Evolutionary conservation across 2,797 vertebrate genomes (phyloP), one percentile per base, ranked within the genome.

Genomic region (Anolis apletophallus): DNA sequence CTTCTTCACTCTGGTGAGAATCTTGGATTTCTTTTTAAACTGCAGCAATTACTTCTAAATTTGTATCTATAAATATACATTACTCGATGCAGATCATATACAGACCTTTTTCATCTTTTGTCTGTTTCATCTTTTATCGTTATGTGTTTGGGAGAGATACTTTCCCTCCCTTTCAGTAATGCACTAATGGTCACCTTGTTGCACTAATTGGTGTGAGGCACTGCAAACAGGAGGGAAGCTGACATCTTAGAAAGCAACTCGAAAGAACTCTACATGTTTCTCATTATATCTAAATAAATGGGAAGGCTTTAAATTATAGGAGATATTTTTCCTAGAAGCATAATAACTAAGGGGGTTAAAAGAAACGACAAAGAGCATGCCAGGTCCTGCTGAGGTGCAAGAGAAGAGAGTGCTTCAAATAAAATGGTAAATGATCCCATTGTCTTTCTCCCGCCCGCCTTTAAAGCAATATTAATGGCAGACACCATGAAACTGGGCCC

Each of bases 401-500:
- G 61, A 29, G 26, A 12, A 34, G 14, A 50, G 85, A 72, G 9
- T 59, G 3, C 1, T 69, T 88, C 77, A 1, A 21, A 78, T 83
- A 64, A 87, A 91, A 90, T 91, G 72, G 50, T 40, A 75, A 57
- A 64, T 34, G 50, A 29, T 68, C 40, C 32, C 14, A 0, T n/a
- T 75, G 61, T 67, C 36, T 32, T 50, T 85, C 34, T 72, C 34
- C 69, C 19, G 9, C 61, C 17, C 64, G 10, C 32, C 40, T 89
- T 91, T 88, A 85, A 93, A 93, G 89, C 59, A 90, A 87, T 10
- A 61, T 80, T 78, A 78, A 84, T 85, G 82, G 80, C 59, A 94
- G 90, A 86, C 64, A 88, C 91, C 88, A 36, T 72, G 54, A n/a
- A 9, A 0, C 54, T 84, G 64, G 32, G 88, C 69, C 13, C 85